Evolutionary conservation across 2,113 vertebrate genomes (phyloP).

Genomic region (Odocoileus virginianus): DNA sequence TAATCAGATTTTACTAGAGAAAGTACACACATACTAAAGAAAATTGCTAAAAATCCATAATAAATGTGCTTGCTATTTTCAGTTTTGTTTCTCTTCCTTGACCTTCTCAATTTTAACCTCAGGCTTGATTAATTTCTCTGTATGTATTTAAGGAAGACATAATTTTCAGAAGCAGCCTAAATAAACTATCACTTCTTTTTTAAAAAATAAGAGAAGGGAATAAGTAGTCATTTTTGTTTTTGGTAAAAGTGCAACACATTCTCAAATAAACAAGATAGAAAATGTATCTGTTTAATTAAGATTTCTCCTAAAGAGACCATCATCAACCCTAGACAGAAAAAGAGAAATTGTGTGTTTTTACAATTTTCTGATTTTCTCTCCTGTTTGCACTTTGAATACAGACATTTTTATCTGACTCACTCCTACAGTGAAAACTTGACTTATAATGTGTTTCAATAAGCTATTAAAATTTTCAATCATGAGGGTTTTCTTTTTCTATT

Average conservation of each 20-base stretch:
- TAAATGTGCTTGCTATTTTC: conserved; percentile 55
- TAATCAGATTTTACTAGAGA: conserved; percentile 47
- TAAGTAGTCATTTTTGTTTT: conserved; percentile 66
- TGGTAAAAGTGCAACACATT: conserved; percentile 50
- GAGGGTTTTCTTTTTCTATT: conserved; percentile 55
- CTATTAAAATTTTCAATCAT: conserved; percentile 72
- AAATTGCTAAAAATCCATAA: conserved; percentile 59
- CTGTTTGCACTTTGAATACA: conserved; percentile 68
- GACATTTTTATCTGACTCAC: conserved; percentile 65
- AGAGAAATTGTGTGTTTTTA: conserved; percentile 53
- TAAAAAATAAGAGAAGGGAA: conserved; percentile 47
- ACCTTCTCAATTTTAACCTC: conserved; percentile 13
- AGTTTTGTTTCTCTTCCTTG: conserved; percentile 35
- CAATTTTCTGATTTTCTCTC: conserved; percentile 57
- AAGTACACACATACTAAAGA: conserved; percentile 50
- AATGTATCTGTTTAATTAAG: conserved; percentile 78
- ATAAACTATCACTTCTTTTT: conserved; percentile 54
- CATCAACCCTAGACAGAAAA: conserved; percentile 60
- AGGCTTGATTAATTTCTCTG: conserved; percentile 54
- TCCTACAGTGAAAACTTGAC: conserved; percentile 66
- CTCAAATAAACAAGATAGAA: conserved; percentile 64
- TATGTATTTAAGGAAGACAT: conserved; percentile 17
- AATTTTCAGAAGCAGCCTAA: conserved; percentile 76
- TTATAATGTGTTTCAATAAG: conserved; percentile 73
- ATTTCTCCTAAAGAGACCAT: conserved; percentile 70